These are phyloP conservation scores for Todiramphus saurophagus DNA, from an alignment of 2,113 vertebrate genomes.

Conservation along the genomic window DNA sequence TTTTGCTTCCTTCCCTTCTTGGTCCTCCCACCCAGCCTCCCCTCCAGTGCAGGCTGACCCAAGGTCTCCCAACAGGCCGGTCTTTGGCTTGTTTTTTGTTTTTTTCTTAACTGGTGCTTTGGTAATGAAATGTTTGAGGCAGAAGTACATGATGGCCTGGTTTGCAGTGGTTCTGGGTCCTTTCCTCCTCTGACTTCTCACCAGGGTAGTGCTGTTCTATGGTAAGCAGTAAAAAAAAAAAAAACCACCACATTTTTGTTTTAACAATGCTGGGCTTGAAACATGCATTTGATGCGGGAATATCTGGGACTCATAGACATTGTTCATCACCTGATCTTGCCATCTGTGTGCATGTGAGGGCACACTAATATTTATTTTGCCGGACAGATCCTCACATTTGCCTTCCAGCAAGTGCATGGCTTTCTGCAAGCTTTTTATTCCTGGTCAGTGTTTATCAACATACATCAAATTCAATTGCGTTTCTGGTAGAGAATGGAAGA, in stretches of 20 bases:
- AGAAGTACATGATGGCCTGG: neutral
- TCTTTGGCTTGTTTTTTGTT: neutral
- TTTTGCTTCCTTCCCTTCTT: neutral
- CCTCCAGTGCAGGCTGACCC: neutral
- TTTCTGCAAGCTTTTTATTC: constrained; percentile 9
- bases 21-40: neutral
- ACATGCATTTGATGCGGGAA: neutral
- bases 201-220: rapidly evolving
- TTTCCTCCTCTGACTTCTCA: neutral
- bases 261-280: rapidly evolving
- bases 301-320: neutral
- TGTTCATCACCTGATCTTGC: neutral
- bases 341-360: neutral
- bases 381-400: neutral
- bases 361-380: neutral
- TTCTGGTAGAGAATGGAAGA: neutral
- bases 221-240: neutral
- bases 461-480: neutral
- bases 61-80: neutral
- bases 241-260: neutral
- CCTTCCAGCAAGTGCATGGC: neutral
- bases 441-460: neutral
- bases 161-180: neutral
- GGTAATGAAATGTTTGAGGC: neutral
- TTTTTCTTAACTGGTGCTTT: neutral